Evolutionary conservation across 2,888 invertebrate genomes (phyloP), one percentile per base, ranked within the genome.

Genomic region (Mesorhabditis spiculigera): DNA sequence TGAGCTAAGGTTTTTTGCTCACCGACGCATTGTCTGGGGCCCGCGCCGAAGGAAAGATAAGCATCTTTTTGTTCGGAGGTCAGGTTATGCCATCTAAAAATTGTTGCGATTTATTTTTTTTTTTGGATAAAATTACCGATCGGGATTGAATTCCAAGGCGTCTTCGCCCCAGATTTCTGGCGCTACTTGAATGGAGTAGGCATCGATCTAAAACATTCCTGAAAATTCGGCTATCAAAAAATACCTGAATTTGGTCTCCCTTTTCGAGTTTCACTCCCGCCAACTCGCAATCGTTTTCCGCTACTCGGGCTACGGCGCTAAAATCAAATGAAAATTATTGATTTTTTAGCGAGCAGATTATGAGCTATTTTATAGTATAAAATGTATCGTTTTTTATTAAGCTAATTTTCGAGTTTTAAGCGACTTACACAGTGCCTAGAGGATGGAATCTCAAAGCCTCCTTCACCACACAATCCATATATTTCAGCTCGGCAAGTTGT

Each of bases 11-110:
- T 3, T 28, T 28, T 28, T 28, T 28, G 28, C 28, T 28, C 28
- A 28, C 28, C 82, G 63, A 83, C 77, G 67, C 83, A 83, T 8
- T 70, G 71, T 8, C 79, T 71, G 0, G 79, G 79, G 6, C 79
- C 79, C 6, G 73, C 68, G 8, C 79, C 79, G 63, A 79, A 79
- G 10, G 79, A 73, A 10, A 77, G 28, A 71, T 72, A 77, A 4
- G 70, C 72, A 45, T 71, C 66, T 5, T 70, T 70, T 64, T 75
- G 71, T 43, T 64, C 66, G 28, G 28, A 28, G 28, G 28, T 28
- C 28, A 8, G 28, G 28, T 63, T 63, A 3, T 13, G 8, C 63
- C 28, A 63, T 63, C 28, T 63, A 28, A 63, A n/a, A 16, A n/a
- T 63, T 3, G 13, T 63, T 63, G 3, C n/a, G 3, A 28, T 28